These are phyloP conservation scores for Balaeniceps rex DNA, from an alignment of 2,113 vertebrate species.

Conservation along the genomic window DNA sequence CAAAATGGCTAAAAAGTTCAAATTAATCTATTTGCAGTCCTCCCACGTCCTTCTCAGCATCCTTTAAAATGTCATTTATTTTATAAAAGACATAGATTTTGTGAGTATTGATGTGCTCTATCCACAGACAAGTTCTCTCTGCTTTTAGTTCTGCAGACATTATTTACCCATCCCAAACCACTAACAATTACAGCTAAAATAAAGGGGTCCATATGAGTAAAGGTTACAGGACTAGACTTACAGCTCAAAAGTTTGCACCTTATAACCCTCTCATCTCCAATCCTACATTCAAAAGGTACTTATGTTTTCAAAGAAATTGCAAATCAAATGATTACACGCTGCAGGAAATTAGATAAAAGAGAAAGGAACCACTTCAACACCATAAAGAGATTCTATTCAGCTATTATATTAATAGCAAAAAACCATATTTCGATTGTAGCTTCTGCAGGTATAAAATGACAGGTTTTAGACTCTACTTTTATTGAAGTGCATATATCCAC, in stretches of 20 bases:
- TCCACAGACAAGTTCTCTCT: background rate
- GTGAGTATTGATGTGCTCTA: background rate
- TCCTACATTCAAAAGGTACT: constrained; percentile 8
- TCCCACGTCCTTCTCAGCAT: background rate
- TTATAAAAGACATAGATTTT: background rate
- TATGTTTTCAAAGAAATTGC: constrained; percentile 25
- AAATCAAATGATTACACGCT: constrained; percentile 38
- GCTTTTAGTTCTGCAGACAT: background rate
- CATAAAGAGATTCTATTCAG: constrained; percentile 49
- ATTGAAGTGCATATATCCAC: background rate
- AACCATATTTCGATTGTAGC: constrained; percentile 45
- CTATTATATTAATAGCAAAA: constrained; percentile 50
- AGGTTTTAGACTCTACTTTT: constrained; percentile 27
- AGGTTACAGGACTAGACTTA: background rate
- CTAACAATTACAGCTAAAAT: background rate
- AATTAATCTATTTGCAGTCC: background rate
- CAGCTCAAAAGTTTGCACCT: background rate
- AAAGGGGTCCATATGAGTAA: background rate
- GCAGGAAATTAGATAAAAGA: constrained; percentile 40
- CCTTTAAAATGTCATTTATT: background rate
- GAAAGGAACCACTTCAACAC: constrained; percentile 58
- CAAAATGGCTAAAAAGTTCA: background rate
- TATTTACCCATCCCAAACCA: background rate
- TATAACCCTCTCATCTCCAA: background rate
- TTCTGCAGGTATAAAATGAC: constrained; percentile 36